A percentile compares a stretch with the other conserved stretches of the same genome.
These are phyloP conservation scores for Scarus forsteni DNA, from an alignment of 2,797 vertebrate genomes.

Conservation along the genomic window DNA sequence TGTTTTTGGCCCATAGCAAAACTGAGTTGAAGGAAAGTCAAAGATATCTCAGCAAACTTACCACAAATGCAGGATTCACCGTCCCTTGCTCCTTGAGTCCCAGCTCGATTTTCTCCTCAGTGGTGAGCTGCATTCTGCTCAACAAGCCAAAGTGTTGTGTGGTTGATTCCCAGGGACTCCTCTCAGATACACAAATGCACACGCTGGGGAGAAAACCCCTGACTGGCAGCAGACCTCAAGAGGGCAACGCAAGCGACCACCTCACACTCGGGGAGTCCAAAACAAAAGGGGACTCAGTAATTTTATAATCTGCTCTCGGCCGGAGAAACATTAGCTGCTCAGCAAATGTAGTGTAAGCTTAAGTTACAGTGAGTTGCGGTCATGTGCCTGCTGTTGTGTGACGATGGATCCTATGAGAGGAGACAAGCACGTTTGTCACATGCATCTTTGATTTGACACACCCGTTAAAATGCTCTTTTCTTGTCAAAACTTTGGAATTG, in stretches of 20 bases:
- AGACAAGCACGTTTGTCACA: slow-evolving; percentile 55
- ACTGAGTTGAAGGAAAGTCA: background rate
- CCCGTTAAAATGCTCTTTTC: slow-evolving; percentile 1
- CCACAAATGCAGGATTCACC: slow-evolving; percentile 62
- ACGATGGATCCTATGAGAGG: slow-evolving; percentile 46
- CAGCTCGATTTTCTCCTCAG: slow-evolving; percentile 69
- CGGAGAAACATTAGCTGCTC: slow-evolving; percentile 33
- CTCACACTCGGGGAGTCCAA: slow-evolving; percentile 46
- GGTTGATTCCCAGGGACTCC: slow-evolving; percentile 9
- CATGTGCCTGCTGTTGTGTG: slow-evolving; percentile 72
- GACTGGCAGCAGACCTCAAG: slow-evolving; percentile 32
- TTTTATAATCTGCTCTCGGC: slow-evolving; percentile 50
- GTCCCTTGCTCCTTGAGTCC: slow-evolving; percentile 59
- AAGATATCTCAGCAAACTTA: slow-evolving; percentile 54
- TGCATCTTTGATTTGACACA: slow-evolving; percentile 42
- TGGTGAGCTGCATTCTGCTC: slow-evolving; percentile 67
- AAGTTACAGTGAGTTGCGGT: slow-evolving; percentile 40
- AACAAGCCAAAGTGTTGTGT: background rate
- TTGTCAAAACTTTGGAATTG: background rate
- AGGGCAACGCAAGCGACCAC: slow-evolving; percentile 20
- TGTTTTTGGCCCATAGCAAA: background rate
- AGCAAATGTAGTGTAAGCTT: slow-evolving; percentile 24
- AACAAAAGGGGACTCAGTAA: slow-evolving; percentile 7
- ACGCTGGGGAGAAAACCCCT: slow-evolving; percentile 17
- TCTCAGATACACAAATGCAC: slow-evolving; percentile 10